Base-by-base conservation (phyloP, 2,888 invertebrate genomes). In the Zaprionus bogoriensis region DNA sequence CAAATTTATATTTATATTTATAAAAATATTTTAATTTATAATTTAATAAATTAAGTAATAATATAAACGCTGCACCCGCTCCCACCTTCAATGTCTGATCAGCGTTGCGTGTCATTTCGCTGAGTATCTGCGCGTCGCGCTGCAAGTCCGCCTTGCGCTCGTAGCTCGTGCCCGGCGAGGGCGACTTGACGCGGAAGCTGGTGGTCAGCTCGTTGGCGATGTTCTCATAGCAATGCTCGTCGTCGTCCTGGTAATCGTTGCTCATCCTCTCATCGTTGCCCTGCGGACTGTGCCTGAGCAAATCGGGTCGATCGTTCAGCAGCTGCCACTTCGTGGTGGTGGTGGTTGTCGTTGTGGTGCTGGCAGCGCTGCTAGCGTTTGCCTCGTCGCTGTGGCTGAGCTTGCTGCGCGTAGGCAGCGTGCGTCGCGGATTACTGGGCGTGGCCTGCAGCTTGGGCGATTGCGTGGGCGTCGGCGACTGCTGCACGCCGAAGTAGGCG, bases 81-180 rank as follows among this genome's bases (percentile, higher is more conserved):
- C 47, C 42, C 51, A 90, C 91, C 88, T 89, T 90, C 72, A 93
- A 87, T 69, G 93, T 93, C 89, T 93, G 92, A 90, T 93, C 93
- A 58, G 93, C 93, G 47, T 92, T 93, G 79, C 92, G 91, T 10
- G 93, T 93, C 78, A 93, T 90, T 87, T 93, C 93, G 73, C 92
- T 93, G 58, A 93, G 87, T 67, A 93, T 93, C 70, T 87, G 88
- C 5, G 89, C 90, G 69, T 91, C 91, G n/a, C 91, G 83, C 47
- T 89, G 81, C 61, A 89, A 71, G 69, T 91, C 91, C 14, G 72
- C 69, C 65, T 89, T 89, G 14, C 91, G 80, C 70, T 87, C 89
- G 53, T 91, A 91, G 51, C 65, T 66, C n/a, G n/a, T n/a, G 17
- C 51, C 47, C 2, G 74, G 42, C 59, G 72, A 54, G 10, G 77